Base-by-base conservation (phyloP, 2,888 invertebrate species). In the Philaethria dido region DNA sequence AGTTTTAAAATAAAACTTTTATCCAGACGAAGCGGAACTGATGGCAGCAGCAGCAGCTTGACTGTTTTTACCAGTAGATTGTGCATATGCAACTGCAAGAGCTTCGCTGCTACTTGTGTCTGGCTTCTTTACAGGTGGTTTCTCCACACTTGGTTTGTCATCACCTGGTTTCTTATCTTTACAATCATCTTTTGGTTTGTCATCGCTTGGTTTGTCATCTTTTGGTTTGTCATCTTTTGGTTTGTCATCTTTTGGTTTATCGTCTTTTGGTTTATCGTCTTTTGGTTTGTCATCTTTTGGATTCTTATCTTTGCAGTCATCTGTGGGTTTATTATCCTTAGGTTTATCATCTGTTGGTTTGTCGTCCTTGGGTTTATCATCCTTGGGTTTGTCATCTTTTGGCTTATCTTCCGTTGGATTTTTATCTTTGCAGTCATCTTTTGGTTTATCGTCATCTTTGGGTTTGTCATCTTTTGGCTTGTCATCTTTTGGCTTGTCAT, bases 151-250 rank as follows among this genome's bases (percentile, higher is more conserved):
- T 44, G 16, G 44, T 16, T 16, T 16, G 16, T 16, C 44, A n/a
- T n/a, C 25, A 16, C n/a, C n/a, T 13, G 50, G 50, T 50, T 50
- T 50, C 9, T 50, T 29, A 50, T 50, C 29, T 25, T 29, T 50
- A 11, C 25, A 48, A 6, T 22, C 22, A 0, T 48, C 48, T 22
- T 22, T 48, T 22, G 50, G 25, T 25, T 50, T 50, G n/a, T 50
- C n/a, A 11, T 50, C 8, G 8, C n/a, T 25, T 6, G 50, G 8
- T 9, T 50, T 50, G 48, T 48, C 9, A 6, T n/a, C 50, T 50
- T 50, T 50, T 6, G 25, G 50, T n/a, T 29, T 29, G 8, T 48
- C 50, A 8, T 29, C 16, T 50, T 50, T 50, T 16, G 29, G 50
- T 29, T 48, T 48, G 14, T 48, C 48, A 4, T 48, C 48, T 9